These are phyloP conservation scores for Orthosia cruda DNA, from an alignment of 2,888 invertebrate species.

Conservation along the genomic window DNA sequence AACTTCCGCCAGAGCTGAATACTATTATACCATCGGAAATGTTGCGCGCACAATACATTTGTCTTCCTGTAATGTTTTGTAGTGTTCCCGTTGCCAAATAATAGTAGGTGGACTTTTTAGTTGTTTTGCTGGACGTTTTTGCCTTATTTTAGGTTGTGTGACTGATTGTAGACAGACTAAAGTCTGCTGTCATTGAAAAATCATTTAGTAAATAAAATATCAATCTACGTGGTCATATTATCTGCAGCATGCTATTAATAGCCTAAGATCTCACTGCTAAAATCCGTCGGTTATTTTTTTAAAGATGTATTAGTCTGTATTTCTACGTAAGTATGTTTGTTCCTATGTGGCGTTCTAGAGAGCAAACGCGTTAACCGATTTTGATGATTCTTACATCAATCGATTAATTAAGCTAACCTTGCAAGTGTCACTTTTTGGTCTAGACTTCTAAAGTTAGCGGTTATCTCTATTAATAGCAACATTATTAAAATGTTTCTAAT, in stretches of 20 bases:
- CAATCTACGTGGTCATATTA: neutral
- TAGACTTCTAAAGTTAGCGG: neutral
- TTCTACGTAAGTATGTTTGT: too few relatives aligned
- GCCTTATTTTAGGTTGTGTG: neutral
- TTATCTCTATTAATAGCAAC: neutral
- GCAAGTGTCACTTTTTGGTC: too few relatives aligned
- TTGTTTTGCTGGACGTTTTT: neutral
- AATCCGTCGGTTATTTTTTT: too few relatives aligned
- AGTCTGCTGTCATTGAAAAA: neutral
- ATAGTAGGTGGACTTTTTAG: neutral
- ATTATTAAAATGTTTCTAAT: neutral
- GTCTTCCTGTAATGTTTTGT: conserved; percentile 21
- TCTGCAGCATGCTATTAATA: too few relatives aligned
- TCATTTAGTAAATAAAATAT: neutral
- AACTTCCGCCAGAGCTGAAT: conserved; percentile 56
- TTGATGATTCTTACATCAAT: too few relatives aligned
- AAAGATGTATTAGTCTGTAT: too few relatives aligned
- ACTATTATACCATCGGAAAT: conserved; percentile 45
- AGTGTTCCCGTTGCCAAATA: conserved; percentile 4
- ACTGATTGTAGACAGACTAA: neutral
- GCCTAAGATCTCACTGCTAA: too few relatives aligned
- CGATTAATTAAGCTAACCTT: too few relatives aligned
- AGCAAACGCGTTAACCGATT: too few relatives aligned
- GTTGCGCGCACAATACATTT: conserved; percentile 32
- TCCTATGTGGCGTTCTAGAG: too few relatives aligned